Base-by-base conservation (phyloP, 2,888 invertebrate genomes). In the Ischnus inquisitorius region DNA sequence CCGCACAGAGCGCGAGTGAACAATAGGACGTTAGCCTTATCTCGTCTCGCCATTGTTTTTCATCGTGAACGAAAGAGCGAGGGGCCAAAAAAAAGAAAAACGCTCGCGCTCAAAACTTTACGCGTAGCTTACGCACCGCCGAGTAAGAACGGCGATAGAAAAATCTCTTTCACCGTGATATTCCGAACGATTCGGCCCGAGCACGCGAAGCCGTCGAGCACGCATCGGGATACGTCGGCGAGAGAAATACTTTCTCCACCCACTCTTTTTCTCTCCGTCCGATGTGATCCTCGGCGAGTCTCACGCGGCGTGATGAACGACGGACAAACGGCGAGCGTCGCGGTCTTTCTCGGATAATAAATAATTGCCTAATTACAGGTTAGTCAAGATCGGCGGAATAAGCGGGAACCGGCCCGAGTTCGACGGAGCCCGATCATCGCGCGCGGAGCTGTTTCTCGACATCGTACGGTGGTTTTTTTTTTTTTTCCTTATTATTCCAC, bases 291-390 rank as follows among this genome's bases (percentile, higher is more conserved):
- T 78, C 43, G 79, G 19, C 19, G 5, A 14, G 64, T 74, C 64
- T 22, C 22, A 8, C 8, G 34, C 5, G 62, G 79, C 48, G 82
- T 75, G 82, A 83, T 75, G 67, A 79, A 72, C 83, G 83, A 80
- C 28, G n/a, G 80, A 39, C 39, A 67, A 81, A 76, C 51, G 72
- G 76, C 34, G 67, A 75, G 75, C 64, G 67, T 6, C 51, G 39
- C 80, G 51, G 22, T 54, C 19, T 43, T 14, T 46, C 64, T 64
- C 74, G 57, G 62, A 67, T 72, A 68, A 84, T 84, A 84, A 84
- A 82, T 85, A 86, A 85, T 86, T 85, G 79, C 79, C 83, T 86
- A 86, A 86, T 86, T 86, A 79, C 82, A 78, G 68, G 86, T 67
- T 85, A 64, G 64, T 60, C 60, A 43, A 57, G 79, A 83, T 79